These are phyloP conservation scores for Grantiella picta DNA, from an alignment of 2,113 vertebrate genomes.

Conservation along the genomic window DNA sequence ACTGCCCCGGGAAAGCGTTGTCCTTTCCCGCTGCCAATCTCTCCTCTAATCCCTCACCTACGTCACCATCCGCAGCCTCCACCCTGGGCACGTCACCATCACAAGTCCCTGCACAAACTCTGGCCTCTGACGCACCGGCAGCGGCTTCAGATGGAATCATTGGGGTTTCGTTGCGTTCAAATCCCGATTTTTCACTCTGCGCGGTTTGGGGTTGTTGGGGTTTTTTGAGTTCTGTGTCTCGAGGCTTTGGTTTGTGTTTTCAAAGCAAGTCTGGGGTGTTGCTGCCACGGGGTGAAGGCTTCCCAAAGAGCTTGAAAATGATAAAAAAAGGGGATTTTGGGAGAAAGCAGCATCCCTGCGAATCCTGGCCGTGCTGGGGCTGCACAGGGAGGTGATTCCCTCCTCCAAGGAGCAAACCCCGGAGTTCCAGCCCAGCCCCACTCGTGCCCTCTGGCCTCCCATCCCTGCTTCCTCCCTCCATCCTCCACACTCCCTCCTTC, in stretches of 20 bases:
- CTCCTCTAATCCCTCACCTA: not conserved
- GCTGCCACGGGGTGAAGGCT: accelerated
- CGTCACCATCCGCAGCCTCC: not conserved
- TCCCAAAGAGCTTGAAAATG: not conserved
- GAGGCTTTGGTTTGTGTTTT: not conserved
- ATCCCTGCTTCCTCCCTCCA: not conserved
- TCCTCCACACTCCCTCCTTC: not conserved
- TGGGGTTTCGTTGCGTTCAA: not conserved
- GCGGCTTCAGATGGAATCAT: not conserved
- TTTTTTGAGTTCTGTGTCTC: not conserved
- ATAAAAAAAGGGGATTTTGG: not conserved
- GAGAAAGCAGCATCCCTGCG: accelerated
- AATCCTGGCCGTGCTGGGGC: not conserved
- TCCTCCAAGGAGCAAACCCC: not conserved
- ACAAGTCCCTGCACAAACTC: not conserved
- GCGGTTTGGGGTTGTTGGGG: not conserved
- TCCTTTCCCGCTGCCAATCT: not conserved
- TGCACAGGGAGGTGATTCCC: not conserved
- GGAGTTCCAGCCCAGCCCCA: not conserved
- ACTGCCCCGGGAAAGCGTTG: accelerated
- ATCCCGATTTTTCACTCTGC: not conserved
- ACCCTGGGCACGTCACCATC: not conserved
- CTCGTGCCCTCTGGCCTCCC: not conserved
- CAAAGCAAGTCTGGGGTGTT: not conserved
- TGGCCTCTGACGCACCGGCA: not conserved